Evolutionary conservation across 2,888 invertebrate species (phyloP).

Genomic region (Scaptodrosophila latifasciaeformis): DNA sequence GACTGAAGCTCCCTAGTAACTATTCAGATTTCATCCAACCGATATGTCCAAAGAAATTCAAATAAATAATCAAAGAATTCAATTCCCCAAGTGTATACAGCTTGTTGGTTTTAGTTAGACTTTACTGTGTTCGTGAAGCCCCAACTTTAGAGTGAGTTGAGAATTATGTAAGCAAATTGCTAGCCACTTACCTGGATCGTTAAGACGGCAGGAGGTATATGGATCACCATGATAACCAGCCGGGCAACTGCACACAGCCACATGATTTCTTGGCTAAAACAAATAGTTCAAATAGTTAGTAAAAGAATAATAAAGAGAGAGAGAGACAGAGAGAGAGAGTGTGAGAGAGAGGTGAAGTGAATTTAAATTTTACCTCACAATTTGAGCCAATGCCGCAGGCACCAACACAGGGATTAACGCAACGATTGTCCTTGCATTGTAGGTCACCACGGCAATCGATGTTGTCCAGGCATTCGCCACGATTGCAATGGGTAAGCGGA

Average conservation of each 20-base stretch:
- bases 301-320: neutral
- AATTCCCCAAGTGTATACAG: no score
- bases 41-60: no score
- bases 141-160: no score
- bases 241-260: slow-evolving; percentile 87
- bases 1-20: no score
- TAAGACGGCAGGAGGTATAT: slow-evolving; percentile 81
- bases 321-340: neutral
- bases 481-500: slow-evolving; percentile 83
- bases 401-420: slow-evolving; percentile 86
- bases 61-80: no score
- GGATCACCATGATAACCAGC: slow-evolving; percentile 87
- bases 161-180: no score
- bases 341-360: neutral
- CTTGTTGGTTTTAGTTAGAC: no score
- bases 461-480: slow-evolving; percentile 86
- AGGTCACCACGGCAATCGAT: slow-evolving; percentile 84
- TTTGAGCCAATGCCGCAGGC: slow-evolving; percentile 85
- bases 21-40: no score
- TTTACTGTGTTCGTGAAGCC: no score
- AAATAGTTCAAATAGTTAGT: neutral
- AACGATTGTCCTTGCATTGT: slow-evolving; percentile 85
- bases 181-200: slow-evolving; percentile 82
- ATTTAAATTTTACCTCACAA: slow-evolving; percentile 80
- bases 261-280: slow-evolving; percentile 80